Conservation (phyloP, 1,140 invertebrate species). For the Papilio polyxenes region DNA sequence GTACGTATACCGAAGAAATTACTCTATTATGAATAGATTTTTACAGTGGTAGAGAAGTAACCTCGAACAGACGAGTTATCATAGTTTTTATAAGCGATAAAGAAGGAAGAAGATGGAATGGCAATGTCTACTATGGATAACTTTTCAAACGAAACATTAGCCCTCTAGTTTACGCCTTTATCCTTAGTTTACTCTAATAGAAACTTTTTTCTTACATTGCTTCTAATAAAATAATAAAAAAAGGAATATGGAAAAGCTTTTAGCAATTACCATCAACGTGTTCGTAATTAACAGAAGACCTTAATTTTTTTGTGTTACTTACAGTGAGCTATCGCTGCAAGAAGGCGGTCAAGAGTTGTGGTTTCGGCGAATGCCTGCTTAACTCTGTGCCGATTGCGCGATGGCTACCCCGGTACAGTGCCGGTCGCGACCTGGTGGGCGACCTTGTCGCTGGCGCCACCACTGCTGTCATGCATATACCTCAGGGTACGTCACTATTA, state of each 20-base stretch:
- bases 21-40: background rate
- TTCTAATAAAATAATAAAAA: no score
- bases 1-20: constrained; percentile 71
- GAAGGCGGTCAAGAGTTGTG: constrained; percentile 64
- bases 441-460: constrained; percentile 91
- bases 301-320: background rate
- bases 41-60: no score
- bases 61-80: no score
- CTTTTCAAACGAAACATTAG: no score
- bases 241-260: no score
- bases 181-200: no score
- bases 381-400: constrained; percentile 83
- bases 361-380: constrained; percentile 71
- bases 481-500: constrained; percentile 85
- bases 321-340: constrained; percentile 67
- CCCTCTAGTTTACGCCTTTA: no score
- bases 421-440: constrained; percentile 82
- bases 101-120: no score
- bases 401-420: constrained; percentile 88
- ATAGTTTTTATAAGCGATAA: no score
- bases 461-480: constrained; percentile 96
- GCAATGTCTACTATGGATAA: no score
- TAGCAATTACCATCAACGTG: no score
- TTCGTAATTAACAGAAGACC: background rate
- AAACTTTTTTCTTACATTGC: no score